phyloP scores from a whole-genome alignment of 2,113 vertebrate species.

The Scalopus aquaticus region DNA sequence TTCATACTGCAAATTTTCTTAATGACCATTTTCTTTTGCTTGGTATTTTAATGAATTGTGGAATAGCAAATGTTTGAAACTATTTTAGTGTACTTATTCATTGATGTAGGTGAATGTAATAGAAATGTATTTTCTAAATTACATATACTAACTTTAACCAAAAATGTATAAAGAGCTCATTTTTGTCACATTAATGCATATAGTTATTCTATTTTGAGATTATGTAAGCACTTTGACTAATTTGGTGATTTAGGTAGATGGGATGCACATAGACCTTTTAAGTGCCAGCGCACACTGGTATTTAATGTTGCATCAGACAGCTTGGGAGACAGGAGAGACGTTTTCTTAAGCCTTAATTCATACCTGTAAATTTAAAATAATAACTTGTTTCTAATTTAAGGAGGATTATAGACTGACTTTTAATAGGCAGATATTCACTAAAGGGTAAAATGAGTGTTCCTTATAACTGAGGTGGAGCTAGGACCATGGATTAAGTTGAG shows the following conservation, averaged over 20 bases:
- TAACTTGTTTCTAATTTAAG: background rate
- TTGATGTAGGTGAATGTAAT: background rate
- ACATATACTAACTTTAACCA: background rate
- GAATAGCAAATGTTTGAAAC: constrained; percentile 33
- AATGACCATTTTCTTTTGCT: background rate
- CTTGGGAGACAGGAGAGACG: background rate
- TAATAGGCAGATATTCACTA: background rate
- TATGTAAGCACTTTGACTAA: constrained; percentile 16
- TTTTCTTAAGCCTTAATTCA: constrained; percentile 7
- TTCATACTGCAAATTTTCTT: background rate
- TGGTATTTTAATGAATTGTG: background rate
- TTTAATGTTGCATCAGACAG: background rate
- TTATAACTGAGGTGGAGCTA: background rate
- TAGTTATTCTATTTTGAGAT: background rate
- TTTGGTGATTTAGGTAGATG: background rate
- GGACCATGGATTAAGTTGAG: background rate
- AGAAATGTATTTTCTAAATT: constrained; percentile 23
- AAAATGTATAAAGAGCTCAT: background rate
- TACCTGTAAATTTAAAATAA: background rate
- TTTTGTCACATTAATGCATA: background rate
- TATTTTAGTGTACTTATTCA: background rate
- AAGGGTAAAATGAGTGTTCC: background rate
- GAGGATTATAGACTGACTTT: background rate
- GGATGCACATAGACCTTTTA: background rate
- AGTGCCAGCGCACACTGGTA: background rate